These are phyloP conservation scores for Empidonax alnorum DNA, from an alignment of 2,113 vertebrate species.

Conservation along the genomic window DNA sequence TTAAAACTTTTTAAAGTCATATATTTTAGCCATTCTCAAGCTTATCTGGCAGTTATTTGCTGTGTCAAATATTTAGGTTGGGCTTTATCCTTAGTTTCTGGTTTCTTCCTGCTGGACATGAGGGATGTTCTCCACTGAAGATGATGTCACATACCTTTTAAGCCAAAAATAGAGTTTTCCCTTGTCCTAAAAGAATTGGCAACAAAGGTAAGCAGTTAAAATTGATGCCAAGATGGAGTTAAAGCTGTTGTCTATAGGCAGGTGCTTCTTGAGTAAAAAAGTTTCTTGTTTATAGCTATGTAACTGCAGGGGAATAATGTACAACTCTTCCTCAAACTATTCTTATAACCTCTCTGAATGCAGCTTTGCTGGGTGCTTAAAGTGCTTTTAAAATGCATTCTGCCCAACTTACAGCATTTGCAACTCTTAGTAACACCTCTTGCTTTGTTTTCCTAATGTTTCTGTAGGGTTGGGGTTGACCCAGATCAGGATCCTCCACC, in stretches of 20 bases:
- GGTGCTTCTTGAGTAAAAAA: not conserved
- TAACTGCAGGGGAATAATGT: not conserved
- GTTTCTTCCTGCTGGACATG: not conserved
- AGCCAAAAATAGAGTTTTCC: not conserved
- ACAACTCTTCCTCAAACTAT: slow-evolving; percentile 5
- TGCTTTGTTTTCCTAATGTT: slow-evolving; percentile 59
- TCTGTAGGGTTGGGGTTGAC: slow-evolving; percentile 94
- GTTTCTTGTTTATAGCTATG: not conserved
- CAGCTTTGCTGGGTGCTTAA: slow-evolving; percentile 61
- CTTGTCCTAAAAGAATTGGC: not conserved
- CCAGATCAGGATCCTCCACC: slow-evolving; percentile 92
- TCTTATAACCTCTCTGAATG: slow-evolving; percentile 12
- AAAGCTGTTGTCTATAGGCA: not conserved
- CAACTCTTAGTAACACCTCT: slow-evolving; percentile 49
- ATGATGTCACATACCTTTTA: not conserved
- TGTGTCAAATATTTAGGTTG: not conserved
- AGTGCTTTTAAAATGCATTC: slow-evolving; percentile 34
- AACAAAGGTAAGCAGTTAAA: slow-evolving; percentile 20
- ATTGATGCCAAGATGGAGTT: not conserved
- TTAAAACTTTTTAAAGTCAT: fast-evolving
- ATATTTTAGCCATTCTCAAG: not conserved
- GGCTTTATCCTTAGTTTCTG: not conserved
- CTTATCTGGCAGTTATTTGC: not conserved
- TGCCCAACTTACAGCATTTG: not conserved
- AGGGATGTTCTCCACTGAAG: not conserved